Conservation (phyloP, 2,113 vertebrate species). For the Gambusia affinis region DNA sequence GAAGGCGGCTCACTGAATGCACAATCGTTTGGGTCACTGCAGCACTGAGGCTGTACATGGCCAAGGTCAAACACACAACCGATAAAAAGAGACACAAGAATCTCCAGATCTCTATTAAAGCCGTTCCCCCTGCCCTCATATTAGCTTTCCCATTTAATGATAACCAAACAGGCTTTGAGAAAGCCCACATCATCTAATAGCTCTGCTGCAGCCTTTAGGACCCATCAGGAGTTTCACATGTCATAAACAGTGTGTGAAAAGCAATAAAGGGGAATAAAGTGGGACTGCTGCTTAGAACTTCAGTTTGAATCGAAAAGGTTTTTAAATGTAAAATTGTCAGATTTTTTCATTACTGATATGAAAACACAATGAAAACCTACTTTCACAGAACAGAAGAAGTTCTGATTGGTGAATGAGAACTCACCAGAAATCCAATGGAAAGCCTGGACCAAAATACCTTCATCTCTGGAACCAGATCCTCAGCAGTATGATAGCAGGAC, state of each 20-base stretch:
- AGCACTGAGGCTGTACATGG: slow-evolving; percentile 39
- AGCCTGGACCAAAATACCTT: no score
- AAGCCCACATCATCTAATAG: slow-evolving; percentile 28
- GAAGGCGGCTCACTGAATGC: slow-evolving; percentile 6
- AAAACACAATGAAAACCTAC: neutral
- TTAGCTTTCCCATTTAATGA: slow-evolving; percentile 52
- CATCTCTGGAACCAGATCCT: no score
- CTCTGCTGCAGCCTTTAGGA: slow-evolving; percentile 12
- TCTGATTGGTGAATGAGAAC: neutral
- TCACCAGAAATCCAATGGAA: no score
- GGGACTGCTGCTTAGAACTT: neutral
- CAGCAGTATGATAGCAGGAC: no score
- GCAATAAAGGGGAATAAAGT: slow-evolving; percentile 11
- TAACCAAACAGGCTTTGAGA: slow-evolving; percentile 47
- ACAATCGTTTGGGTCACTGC: slow-evolving; percentile 41
- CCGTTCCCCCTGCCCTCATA: slow-evolving; percentile 37
- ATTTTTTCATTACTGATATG: neutral
- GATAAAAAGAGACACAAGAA: slow-evolving; percentile 26
- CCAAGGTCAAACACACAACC: slow-evolving; percentile 54
- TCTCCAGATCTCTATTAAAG: slow-evolving; percentile 70
- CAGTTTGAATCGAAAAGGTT: neutral
- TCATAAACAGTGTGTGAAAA: slow-evolving; percentile 34
- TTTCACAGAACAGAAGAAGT: neutral
- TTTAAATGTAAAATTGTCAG: slow-evolving; percentile 1
- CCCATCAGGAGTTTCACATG: slow-evolving; percentile 46